Base-by-base conservation (phyloP, 2,888 invertebrate genomes). In the Vandiemenella viatica region DNA sequence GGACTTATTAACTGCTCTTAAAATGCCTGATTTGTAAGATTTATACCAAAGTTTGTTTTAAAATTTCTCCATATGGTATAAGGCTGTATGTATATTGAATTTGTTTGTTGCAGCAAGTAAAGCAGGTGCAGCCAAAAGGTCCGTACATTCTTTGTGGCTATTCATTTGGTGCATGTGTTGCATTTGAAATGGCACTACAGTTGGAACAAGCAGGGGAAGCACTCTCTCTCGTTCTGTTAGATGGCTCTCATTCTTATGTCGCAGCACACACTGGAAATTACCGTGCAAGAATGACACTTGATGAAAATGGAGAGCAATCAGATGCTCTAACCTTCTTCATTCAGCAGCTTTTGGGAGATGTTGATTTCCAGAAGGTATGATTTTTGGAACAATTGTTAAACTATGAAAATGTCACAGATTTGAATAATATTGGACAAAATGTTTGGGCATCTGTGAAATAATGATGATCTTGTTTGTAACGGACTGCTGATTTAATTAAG, bases 91-190 rank as follows among this genome's bases (percentile, higher is more conserved):
- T n/a, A n/a, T n/a, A n/a, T n/a, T n/a, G n/a, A n/a, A 37, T 41
- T 22, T 10, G 15, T 46, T 49, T 53, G 53, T 59, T 58, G n/a
- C 58, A 74, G 64, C 77, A 84, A 65, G 77, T 95, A 60, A 80
- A 79, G 62, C 73, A 74, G 46, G 70, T 84, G 43, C 90, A 91
- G 68, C 76, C 80, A 7, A 67, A 71, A 50, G 88, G 91, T 53
- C 92, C 95, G 3, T 95, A 90, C 72, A 77, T 80, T 45, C 70
- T 98, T 55, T 79, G 87, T 41, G 97, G 96, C 2, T 97, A 98
- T 69, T 97, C 96, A 0, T 96, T 89, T 67, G 97, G 98, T 53
- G 89, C 91, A 38, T 80, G 85, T 58, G 84, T 97, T 26, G 93
- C 92, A 16, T 89, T 92, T 65, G 96, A 96, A 71, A 95, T 97